These are phyloP conservation scores for Macroteleia sp. DNA, from an alignment of 2,888 invertebrate species.

Conservation along the genomic window DNA sequence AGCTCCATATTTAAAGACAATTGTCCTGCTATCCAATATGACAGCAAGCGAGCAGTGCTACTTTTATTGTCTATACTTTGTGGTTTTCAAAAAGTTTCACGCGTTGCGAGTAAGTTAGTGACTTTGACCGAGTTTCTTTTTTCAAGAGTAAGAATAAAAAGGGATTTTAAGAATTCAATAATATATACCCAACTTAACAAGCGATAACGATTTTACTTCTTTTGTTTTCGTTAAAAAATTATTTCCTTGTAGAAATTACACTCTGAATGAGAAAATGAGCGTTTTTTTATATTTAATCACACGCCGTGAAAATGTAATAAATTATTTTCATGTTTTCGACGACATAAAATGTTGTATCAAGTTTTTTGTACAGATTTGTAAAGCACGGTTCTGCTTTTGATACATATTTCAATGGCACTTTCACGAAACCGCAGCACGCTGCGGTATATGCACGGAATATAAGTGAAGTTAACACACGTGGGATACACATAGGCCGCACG, in stretches of 20 bases:
- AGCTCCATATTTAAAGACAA: constrained; percentile 46
- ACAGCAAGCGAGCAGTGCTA: constrained; percentile 69
- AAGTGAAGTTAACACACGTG: constrained; percentile 80
- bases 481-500: constrained; percentile 64
- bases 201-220: too few relatives aligned
- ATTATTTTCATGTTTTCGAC: constrained; percentile 5
- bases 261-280: too few relatives aligned
- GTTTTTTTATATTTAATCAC: too few relatives aligned
- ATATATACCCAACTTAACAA: too few relatives aligned
- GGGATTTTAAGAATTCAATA: constrained; percentile 16
- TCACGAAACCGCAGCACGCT: constrained; percentile 65
- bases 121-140: constrained; percentile 62
- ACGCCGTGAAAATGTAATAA: constrained; percentile 1
- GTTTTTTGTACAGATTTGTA: constrained; percentile 54
- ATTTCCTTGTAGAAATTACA: too few relatives aligned
- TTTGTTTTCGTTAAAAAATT: too few relatives aligned
- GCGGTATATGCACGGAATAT: constrained; percentile 76
- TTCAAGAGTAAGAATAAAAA: constrained; percentile 32
- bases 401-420: constrained; percentile 65
- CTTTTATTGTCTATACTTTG: constrained; percentile 79
- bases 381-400: constrained; percentile 58
- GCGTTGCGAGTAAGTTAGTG: constrained; percentile 40
- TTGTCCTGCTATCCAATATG: constrained; percentile 66
- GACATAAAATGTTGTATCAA: constrained; percentile 3
- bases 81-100: constrained; percentile 77